These are phyloP conservation scores for Bombyx huttoni DNA, from an alignment of 2,888 invertebrate species.

Conservation along the genomic window DNA sequence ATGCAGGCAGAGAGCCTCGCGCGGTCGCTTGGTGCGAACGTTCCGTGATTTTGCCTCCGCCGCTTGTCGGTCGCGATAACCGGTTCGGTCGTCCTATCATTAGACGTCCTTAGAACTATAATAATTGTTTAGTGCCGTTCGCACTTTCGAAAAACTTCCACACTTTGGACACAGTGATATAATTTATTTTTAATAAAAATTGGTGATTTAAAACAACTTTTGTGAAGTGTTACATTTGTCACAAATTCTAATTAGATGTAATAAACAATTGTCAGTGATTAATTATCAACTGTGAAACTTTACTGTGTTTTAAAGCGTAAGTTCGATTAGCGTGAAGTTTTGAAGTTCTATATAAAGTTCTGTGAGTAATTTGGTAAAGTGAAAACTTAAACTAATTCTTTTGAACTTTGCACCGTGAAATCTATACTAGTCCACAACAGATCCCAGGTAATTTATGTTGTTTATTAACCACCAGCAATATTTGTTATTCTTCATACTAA, in stretches of 20 bases:
- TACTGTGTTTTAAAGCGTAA: conserved; percentile 12
- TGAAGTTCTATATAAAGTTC: conserved; percentile 25
- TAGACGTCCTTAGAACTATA: conserved; percentile 43
- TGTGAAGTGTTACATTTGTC: conserved; percentile 33
- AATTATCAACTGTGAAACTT: conserved; percentile 35
- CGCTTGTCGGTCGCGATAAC: conserved; percentile 23
- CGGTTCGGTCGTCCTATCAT: conserved; percentile 40
- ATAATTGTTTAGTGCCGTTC: conserved; percentile 50
- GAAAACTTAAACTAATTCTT: conserved; percentile 28
- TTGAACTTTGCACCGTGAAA: neutral
- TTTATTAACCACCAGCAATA: neutral
- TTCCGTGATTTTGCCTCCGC: conserved; percentile 7
- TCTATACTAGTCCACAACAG: neutral
- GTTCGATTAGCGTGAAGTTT: conserved; percentile 9
- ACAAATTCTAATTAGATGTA: too few relatives aligned
- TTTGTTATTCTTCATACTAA: too few relatives aligned
- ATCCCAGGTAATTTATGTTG: neutral
- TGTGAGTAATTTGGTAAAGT: conserved; percentile 26
- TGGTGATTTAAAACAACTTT: conserved; percentile 25
- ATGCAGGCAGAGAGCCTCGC: conserved; percentile 55
- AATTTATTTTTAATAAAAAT: conserved; percentile 10
- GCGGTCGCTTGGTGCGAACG: conserved; percentile 45
- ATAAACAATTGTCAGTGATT: conserved; percentile 15
- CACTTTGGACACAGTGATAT: conserved; percentile 20
- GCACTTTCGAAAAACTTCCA: conserved; percentile 24